These are phyloP conservation scores for Apeira syringaria DNA, from an alignment of 2,888 invertebrate genomes.

Conservation along the genomic window DNA sequence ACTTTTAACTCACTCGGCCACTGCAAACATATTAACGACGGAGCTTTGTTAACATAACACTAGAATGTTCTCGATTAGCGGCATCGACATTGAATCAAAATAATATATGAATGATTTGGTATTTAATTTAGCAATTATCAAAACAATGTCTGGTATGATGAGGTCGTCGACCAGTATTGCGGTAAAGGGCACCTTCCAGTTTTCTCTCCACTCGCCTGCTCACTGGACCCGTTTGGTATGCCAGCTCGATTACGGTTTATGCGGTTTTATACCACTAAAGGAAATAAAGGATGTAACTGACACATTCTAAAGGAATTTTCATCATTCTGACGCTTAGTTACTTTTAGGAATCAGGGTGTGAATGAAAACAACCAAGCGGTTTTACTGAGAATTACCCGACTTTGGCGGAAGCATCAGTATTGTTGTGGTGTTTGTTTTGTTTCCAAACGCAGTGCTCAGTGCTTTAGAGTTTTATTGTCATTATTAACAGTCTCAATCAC, in stretches of 20 bases:
- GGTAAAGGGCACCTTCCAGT: constrained; percentile 26
- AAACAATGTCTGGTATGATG: constrained; percentile 13
- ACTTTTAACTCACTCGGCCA: no score
- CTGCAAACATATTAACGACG: no score
- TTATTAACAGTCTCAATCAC: no score
- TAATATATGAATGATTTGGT: no score
- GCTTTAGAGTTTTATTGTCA: no score
- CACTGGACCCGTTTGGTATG: constrained; percentile 18
- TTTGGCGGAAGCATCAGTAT: no score
- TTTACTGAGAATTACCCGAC: background rate
- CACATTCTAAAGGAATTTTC: constrained; percentile 16
- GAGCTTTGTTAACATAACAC: no score
- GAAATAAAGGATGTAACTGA: constrained; percentile 15
- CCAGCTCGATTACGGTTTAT: constrained; percentile 20
- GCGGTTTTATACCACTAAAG: constrained; percentile 22
- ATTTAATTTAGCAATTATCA: constrained; percentile 13
- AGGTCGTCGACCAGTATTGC: constrained; percentile 28
- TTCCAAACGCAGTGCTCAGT: no score
- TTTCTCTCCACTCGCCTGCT: constrained; percentile 19
- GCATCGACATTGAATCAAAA: no score
- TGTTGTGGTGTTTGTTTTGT: no score
- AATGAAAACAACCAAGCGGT: background rate
- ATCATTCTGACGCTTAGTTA: constrained; percentile 6
- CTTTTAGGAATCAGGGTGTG: constrained; percentile 9
- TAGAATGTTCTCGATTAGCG: no score